Base-by-base conservation (phyloP, 2,113 vertebrate species). In the Gavialis gangeticus region DNA sequence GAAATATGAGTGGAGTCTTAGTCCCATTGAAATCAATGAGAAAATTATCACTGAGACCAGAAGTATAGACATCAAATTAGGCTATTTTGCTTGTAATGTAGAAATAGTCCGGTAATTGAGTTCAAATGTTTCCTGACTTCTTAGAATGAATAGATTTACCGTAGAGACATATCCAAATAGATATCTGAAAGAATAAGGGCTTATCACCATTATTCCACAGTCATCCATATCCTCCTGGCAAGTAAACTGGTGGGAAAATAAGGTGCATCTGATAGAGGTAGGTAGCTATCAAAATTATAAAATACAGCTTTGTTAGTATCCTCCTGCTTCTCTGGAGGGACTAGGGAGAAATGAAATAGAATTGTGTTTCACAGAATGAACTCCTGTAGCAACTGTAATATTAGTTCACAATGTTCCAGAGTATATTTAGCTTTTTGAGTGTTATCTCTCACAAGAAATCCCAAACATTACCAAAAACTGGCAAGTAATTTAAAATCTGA, bases 301-400 rank as follows among this genome's bases (percentile, higher is more conserved):
- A 93, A 93, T 93, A 84, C 82, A 58, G 60, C 79, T 34, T 81
- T 96, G 2, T 86, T 92, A 71, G 90, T 85, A 90, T 91, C 80
- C 76, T 85, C 63, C 59, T 73, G 67, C 18, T 77, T 60, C 90
- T 89, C 88, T 95, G 91, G 90, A 95, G 82, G 75, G 79, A 69
- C 92, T 96, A 78, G 57, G 75, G 84, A 59, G 85, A 94, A 90
- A 82, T 91, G 91, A 95, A 94, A 85, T 85, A 78, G 69, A 84
- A 94, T 79, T 2, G 21, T 91, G 30, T 89, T 93, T 84, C 80
- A 81, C 84, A 85, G 91, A 85, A 54, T 62, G 82, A 89, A 89
- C 77, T 93, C 76, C 56, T 54, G 15, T 84, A 67, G 76, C 59
- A 90, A 71, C 64, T 92, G 34, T 84, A 60, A 87, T 87, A 34